These are phyloP conservation scores for Takifugu bimaculatus DNA, from an alignment of 2,113 vertebrate species.

Conservation along the genomic window DNA sequence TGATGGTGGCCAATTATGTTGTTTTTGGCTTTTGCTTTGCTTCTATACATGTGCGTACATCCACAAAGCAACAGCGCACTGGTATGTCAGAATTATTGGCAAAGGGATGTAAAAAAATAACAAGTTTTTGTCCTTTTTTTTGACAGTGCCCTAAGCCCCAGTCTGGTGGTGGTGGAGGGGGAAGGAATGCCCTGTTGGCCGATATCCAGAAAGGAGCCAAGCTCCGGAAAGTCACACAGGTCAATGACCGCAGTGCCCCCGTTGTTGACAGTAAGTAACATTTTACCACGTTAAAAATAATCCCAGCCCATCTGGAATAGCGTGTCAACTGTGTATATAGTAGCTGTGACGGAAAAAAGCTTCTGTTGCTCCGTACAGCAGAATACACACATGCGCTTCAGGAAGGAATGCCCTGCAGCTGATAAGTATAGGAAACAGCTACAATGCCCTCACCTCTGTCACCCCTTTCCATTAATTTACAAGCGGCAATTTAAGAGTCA, in stretches of 20 bases:
- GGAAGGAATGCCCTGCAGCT: conserved; percentile 40
- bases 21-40: no score
- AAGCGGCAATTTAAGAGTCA: no score
- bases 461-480: no score
- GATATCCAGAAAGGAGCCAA: conserved; percentile 91
- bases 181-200: conserved; percentile 83
- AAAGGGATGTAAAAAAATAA: background rate
- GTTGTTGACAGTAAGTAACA: conserved; percentile 82
- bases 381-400: no score
- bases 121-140: background rate
- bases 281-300: no score
- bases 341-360: no score
- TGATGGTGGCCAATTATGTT: no score
- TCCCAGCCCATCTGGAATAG: no score
- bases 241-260: conserved; percentile 89
- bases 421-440: conserved; percentile 33
- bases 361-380: no score
- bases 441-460: background rate
- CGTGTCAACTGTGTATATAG: no score
- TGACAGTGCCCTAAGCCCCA: conserved; percentile 52
- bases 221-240: conserved; percentile 84
- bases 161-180: conserved; percentile 65
- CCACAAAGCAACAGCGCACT: no score
- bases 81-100: background rate
- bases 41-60: no score